Evolutionary conservation across 2,888 invertebrate species (phyloP).

Genomic region (Hymenopus coronatus): DNA sequence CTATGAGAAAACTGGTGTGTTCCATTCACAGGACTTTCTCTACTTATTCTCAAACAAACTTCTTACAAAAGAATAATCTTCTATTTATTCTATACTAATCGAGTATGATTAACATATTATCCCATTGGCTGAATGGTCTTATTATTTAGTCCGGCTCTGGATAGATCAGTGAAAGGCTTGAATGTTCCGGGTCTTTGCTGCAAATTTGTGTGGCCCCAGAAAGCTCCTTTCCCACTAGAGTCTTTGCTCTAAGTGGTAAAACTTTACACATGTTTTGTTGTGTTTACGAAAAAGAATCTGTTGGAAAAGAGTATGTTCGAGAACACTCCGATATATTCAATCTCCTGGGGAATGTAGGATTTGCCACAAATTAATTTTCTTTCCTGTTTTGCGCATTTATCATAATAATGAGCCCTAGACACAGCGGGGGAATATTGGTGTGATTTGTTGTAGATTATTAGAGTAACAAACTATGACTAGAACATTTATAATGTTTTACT

Average conservation of each 20-base stretch:
- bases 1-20: no score
- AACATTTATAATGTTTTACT: background rate
- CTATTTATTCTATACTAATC: no score
- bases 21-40: no score
- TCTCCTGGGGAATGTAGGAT: constrained; percentile 15
- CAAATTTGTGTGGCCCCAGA: constrained; percentile 37
- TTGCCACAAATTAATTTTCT: background rate
- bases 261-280: constrained; percentile 71
- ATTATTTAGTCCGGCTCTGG: constrained; percentile 27
- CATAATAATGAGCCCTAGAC: background rate
- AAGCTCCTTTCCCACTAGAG: constrained; percentile 37
- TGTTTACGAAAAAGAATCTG: constrained; percentile 77
- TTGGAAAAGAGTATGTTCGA: constrained; percentile 87
- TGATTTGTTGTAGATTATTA: background rate
- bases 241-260: constrained; percentile 34
- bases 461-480: background rate
- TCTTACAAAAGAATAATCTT: no score
- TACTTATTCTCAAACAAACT: no score
- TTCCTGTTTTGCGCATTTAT: constrained; percentile 1
- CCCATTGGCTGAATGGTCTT: no score
- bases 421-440: background rate
- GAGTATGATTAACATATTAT: no score
- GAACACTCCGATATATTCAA: constrained; percentile 69
- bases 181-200: constrained; percentile 31
- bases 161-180: constrained; percentile 23